phyloP scores from a whole-genome alignment of 1,140 invertebrate genomes.

The Pectinophora gossypiella region DNA sequence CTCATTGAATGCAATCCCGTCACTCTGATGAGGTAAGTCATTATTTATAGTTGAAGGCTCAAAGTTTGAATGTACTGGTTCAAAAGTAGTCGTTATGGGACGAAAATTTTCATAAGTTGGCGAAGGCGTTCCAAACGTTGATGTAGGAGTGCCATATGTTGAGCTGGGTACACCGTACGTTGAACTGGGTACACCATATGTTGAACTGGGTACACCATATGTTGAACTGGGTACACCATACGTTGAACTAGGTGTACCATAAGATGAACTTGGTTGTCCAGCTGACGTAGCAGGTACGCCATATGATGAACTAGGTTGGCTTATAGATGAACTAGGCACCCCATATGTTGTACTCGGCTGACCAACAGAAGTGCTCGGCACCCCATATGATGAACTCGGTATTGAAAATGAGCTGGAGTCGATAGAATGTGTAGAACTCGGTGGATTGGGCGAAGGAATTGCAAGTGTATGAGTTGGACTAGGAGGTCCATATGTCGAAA shows the following conservation, averaged over 20 bases:
- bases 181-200: constrained; percentile 12
- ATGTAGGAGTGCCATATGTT: constrained; percentile 25
- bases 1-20: constrained; percentile 32
- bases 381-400: constrained; percentile 27
- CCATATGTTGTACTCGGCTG: constrained; percentile 16
- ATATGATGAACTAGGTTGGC: constrained; percentile 20
- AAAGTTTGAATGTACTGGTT: constrained; percentile 20
- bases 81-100: constrained; percentile 13
- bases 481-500: constrained; percentile 56
- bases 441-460: constrained; percentile 24
- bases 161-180: constrained; percentile 14
- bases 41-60: constrained; percentile 33
- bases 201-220: constrained; percentile 14
- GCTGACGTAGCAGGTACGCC: neutral
- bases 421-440: constrained; percentile 26
- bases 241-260: constrained; percentile 24
- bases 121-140: constrained; percentile 10
- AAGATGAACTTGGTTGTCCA: constrained; percentile 25
- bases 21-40: constrained; percentile 30
- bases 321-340: constrained; percentile 4
- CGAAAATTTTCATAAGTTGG: constrained; percentile 18
- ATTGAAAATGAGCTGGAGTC: constrained; percentile 8
- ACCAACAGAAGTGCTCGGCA: constrained; percentile 21
- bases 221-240: constrained; percentile 25
- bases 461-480: constrained; percentile 48